Conservation (phyloP, 1,140 invertebrate genomes). For the Apis laboriosa region DNA sequence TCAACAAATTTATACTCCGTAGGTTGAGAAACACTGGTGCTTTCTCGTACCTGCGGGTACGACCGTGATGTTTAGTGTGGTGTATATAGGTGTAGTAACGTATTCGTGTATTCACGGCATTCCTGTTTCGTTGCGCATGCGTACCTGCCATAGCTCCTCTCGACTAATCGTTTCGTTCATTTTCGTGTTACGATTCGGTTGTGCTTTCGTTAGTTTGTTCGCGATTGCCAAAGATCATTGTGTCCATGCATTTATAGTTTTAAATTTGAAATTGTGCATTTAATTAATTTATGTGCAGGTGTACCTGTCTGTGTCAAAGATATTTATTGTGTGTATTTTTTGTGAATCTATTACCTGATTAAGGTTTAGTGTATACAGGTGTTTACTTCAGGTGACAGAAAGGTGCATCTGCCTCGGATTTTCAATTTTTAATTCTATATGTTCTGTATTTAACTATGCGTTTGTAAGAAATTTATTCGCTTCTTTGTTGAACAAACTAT, state of each 20-base stretch:
- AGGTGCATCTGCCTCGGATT: slow-evolving; percentile 41
- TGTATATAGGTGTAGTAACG: slow-evolving; percentile 41
- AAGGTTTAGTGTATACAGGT: slow-evolving; percentile 37
- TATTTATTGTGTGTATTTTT: slow-evolving; percentile 1
- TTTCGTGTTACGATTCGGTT: slow-evolving; percentile 53
- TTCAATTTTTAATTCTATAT: not conserved
- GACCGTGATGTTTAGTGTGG: slow-evolving; percentile 52
- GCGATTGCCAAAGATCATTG: slow-evolving; percentile 38
- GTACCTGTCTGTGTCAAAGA: not conserved
- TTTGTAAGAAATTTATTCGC: not conserved
- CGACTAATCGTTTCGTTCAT: slow-evolving; percentile 53
- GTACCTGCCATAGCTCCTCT: slow-evolving; percentile 49
- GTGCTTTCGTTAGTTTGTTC: slow-evolving; percentile 44
- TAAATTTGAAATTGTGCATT: not conserved
- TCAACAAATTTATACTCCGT: not conserved
- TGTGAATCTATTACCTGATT: slow-evolving; percentile 22
- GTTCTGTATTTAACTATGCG: not conserved
- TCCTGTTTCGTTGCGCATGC: slow-evolving; percentile 63
- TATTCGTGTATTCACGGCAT: slow-evolving; percentile 41
- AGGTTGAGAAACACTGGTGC: slow-evolving; percentile 70
- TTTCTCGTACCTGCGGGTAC: slow-evolving; percentile 69
- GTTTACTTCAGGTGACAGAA: slow-evolving; percentile 45
- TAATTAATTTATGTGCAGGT: not conserved
- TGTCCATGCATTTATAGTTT: not conserved
- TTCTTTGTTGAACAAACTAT: slow-evolving; percentile 5